phyloP scores from a whole-genome alignment of 1,140 invertebrate species.

The Zaprionus africanus region DNA sequence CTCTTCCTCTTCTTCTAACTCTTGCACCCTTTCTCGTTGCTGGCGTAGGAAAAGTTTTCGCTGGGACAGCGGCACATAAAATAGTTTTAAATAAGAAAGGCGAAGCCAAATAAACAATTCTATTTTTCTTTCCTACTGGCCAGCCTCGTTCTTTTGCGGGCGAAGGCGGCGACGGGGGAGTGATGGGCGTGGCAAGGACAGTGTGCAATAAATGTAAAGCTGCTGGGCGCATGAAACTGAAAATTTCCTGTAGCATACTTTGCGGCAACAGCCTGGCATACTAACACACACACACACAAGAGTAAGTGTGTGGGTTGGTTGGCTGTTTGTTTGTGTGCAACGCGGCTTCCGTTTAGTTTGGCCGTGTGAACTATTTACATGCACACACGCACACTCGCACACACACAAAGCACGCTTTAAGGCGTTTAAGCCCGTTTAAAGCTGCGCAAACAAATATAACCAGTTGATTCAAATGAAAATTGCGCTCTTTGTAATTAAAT shows the following conservation, averaged over 20 bases:
- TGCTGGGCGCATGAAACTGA: constrained; percentile 75
- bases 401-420: constrained; percentile 43
- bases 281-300: constrained; percentile 59
- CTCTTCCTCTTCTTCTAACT: no score
- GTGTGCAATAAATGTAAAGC: constrained; percentile 71
- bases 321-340: constrained; percentile 16
- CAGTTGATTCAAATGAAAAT: constrained; percentile 74
- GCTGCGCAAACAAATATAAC: constrained; percentile 1
- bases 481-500: constrained; percentile 69
- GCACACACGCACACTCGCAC: constrained; percentile 21
- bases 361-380: constrained; percentile 78
- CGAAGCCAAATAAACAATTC: constrained; percentile 82
- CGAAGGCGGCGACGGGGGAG: background rate
- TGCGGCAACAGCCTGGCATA: constrained; percentile 63
- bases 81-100: constrained; percentile 83
- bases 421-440: constrained; percentile 50
- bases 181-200: constrained; percentile 50
- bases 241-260: constrained; percentile 79
- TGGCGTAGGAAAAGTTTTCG: constrained; percentile 68
- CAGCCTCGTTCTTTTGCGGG: constrained; percentile 1
- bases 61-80: constrained; percentile 78
- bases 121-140: constrained; percentile 69
- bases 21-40: constrained; percentile 9
- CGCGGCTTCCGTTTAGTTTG: constrained; percentile 69
- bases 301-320: constrained; percentile 1